Base-by-base conservation (phyloP, 2,888 invertebrate genomes). In the Phalangium opilio region DNA sequence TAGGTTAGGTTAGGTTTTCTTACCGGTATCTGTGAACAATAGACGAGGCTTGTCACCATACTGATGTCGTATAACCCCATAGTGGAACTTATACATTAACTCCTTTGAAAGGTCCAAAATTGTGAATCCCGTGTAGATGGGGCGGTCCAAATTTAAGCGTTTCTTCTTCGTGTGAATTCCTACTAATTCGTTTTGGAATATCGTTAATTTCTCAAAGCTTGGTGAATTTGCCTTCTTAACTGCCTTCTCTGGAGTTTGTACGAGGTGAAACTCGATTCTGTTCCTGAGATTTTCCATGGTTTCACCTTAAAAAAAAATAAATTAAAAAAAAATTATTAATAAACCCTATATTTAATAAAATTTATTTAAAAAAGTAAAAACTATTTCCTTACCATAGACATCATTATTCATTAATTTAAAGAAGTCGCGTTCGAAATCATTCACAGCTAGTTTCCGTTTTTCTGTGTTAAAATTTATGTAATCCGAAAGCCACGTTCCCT, bases 361-460 rank as follows among this genome's bases (percentile, higher is more conserved):
- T 27, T 27, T 27, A 27, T 8, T 27, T 27, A 27, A 7, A 8
- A 7, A 8, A 7, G 27, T 27, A 27, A n/a, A n/a, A n/a, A n/a
- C n/a, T 27, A 8, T 27, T 7, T 8, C 4, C 27, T 27, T 8
- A 7, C 62, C 62, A 48, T 60, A 64, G 10, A 62, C 58, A 7
- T 55, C 41, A 46, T 62, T 60, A 50, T 62, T 62, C 55, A 58
- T 57, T 12, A 62, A 48, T 50, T 62, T 61, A 47, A 63, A 65
- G 44, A 67, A 61, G 47, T 59, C 57, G 55, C 63, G 60, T 8
- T 27, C 27, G 27, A 27, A 27, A 48, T 59, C 57, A 55, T 63
- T 60, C 47, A 50, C 58, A 55, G 50, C 60, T 45, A 53, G 43
- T 58, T 54, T 57, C 5, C 41, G n/a, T 21, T n/a, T 38, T 5